phyloP scores from a whole-genome alignment of 2,113 vertebrate species.

The Terrapene triunguis region DNA sequence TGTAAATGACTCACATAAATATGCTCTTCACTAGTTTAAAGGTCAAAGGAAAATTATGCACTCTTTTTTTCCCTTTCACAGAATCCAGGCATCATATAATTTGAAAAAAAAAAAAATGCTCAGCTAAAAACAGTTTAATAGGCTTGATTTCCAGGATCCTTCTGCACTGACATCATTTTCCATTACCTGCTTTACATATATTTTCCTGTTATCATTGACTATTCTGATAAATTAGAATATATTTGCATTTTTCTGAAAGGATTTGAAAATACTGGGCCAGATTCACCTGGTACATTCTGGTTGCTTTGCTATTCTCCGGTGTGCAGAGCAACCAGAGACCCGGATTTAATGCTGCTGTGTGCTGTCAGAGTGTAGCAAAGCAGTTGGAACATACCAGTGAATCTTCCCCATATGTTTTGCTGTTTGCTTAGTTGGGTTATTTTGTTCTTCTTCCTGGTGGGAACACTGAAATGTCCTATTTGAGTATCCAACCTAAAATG shows the following conservation, averaged over 20 bases:
- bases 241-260: neutral
- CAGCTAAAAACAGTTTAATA: neutral
- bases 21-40: neutral
- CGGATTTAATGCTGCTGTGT: neutral
- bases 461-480: neutral
- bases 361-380: neutral
- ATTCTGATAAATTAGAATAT: neutral
- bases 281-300: neutral
- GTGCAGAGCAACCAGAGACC: neutral
- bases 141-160: neutral
- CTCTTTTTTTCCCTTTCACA: neutral
- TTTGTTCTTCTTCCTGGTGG: neutral
- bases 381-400: neutral
- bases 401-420: neutral
- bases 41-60: slow-evolving; percentile 57
- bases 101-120: neutral
- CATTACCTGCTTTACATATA: neutral
- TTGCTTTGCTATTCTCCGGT: neutral
- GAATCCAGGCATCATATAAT: neutral
- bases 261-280: neutral
- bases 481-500: neutral
- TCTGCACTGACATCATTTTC: neutral
- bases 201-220: neutral
- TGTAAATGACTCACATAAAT: slow-evolving; percentile 50
- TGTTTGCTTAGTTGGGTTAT: neutral